These are phyloP conservation scores for Dryobotodes eremita DNA, from an alignment of 2,888 invertebrate genomes.

Conservation along the genomic window DNA sequence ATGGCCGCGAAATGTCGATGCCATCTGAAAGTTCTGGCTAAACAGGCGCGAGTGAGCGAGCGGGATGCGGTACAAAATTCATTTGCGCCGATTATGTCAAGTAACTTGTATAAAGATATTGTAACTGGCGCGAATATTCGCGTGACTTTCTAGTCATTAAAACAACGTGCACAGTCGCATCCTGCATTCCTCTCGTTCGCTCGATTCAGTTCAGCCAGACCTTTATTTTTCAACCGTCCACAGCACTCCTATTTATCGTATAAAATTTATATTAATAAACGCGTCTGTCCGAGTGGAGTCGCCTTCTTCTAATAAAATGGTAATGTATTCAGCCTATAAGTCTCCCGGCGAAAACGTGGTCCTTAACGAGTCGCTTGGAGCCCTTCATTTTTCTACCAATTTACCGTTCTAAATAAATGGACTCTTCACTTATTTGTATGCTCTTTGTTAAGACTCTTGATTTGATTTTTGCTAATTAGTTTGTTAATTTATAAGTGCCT, in stretches of 20 bases:
- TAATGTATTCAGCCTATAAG: conserved; percentile 83
- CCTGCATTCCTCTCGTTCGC: background rate
- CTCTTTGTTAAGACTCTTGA: conserved; percentile 44
- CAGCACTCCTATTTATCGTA: conserved; percentile 72
- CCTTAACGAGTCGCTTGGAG: conserved; percentile 78
- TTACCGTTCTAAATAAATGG: conserved; percentile 77
- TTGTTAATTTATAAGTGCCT: conserved; percentile 39
- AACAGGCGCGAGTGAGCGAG: background rate
- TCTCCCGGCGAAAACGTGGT: conserved; percentile 74
- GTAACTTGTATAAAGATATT: background rate
- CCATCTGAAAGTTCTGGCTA: too few species aligned
- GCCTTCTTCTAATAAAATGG: conserved; percentile 74
- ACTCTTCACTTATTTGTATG: conserved; percentile 70
- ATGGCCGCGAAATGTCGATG: background rate
- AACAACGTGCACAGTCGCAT: background rate
- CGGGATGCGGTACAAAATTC: background rate
- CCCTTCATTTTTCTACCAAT: conserved; percentile 82
- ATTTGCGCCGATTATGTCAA: background rate
- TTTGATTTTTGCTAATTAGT: conserved; percentile 50
- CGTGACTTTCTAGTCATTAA: background rate
- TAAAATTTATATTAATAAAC: conserved; percentile 82
- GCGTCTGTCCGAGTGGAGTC: conserved; percentile 67
- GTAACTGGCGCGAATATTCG: background rate
- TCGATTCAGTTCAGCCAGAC: background rate
- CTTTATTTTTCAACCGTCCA: background rate